Evolutionary conservation across 2,113 vertebrate genomes (phyloP), one percentile per base, ranked within the genome.

Genomic region (Anguilla rostrata): DNA sequence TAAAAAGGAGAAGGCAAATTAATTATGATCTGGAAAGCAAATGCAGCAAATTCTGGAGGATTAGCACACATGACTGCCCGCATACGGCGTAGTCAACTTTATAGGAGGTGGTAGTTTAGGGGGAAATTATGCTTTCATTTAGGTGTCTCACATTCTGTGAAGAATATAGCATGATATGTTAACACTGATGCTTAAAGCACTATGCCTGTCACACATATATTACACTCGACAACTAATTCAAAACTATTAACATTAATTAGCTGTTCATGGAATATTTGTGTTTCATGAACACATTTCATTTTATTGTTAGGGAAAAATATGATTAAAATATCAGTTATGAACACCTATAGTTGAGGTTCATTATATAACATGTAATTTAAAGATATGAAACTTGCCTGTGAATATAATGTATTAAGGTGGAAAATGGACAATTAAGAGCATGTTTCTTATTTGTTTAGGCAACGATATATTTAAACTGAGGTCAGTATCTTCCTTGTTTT

Each of bases 401-500:
- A 0, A 34, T 12, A 34, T n/a, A 75, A n/a, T 26, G 26, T 75
- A 29, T 29, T 26, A 75, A 34, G 26, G n/a, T 75, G n/a, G 34
- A 6, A 75, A 75, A n/a, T 0, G n/a, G 71, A 26, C 71, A 75
- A 34, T 34, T 75, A 75, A 75, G n/a, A 75, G 11, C 20, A 12
- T 34, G n/a, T 75, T 34, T 34, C n/a, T 0, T 75, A 34, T 29
- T 75, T 80, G 78, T 80, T 80, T 40, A 41, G 78, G 29, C 40
- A 80, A 80, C 9, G 15, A 14, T 41, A 29, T 5, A 40, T 39
- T 40, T 18, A 15, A 80, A 29, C 15, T 34, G 8, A 60, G 39
- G 34, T 75, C 63, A 83, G 60, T 29, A 16, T 34, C 78, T 39
- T 84, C 57, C 34, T 40, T 86, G 81, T 91, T 88, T 89, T 86